Percentiles rank a stretch among this genome's conserved stretches.
Evolutionary conservation across 1,140 invertebrate species (phyloP).

Genomic region (Sminthurinus signatus): DNA sequence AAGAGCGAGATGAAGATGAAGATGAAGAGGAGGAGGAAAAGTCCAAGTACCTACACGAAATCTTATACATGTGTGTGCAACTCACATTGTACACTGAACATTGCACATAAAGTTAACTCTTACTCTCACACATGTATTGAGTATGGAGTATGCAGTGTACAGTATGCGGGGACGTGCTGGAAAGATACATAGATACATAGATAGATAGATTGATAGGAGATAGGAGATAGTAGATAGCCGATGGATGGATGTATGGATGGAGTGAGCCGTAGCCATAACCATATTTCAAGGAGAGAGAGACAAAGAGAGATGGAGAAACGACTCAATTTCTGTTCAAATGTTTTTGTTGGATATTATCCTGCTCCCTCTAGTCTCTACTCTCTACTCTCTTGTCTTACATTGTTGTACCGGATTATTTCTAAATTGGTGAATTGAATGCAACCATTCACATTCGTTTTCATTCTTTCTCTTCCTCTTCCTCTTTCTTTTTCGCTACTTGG

Average conservation of each 20-base stretch:
- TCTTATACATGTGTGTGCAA: too few relatives aligned
- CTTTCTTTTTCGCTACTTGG: slow-evolving; percentile 14
- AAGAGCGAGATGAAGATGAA: too few relatives aligned
- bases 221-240: slow-evolving; percentile 3
- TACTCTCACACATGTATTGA: background rate
- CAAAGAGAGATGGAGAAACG: slow-evolving; percentile 12
- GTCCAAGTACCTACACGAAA: too few relatives aligned
- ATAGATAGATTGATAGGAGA: background rate
- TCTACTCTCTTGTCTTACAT: slow-evolving; percentile 30
- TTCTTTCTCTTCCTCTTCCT: too few relatives aligned
- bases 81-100: too few relatives aligned
- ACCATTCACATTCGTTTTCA: too few relatives aligned
- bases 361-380: too few relatives aligned
- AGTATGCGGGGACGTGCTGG: too few relatives aligned
- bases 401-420: slow-evolving; percentile 35
- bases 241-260: slow-evolving; percentile 8
- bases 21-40: too few relatives aligned
- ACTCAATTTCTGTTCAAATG: slow-evolving; percentile 34
- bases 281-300: slow-evolving; percentile 21
- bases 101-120: too few relatives aligned
- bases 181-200: too few relatives aligned
- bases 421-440: slow-evolving; percentile 35
- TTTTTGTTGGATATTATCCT: slow-evolving; percentile 37
- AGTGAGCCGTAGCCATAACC: slow-evolving; percentile 7
- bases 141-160: too few relatives aligned